Evolutionary conservation across 2,797 vertebrate species (phyloP).

Genomic region (Hybognathus amarus): DNA sequence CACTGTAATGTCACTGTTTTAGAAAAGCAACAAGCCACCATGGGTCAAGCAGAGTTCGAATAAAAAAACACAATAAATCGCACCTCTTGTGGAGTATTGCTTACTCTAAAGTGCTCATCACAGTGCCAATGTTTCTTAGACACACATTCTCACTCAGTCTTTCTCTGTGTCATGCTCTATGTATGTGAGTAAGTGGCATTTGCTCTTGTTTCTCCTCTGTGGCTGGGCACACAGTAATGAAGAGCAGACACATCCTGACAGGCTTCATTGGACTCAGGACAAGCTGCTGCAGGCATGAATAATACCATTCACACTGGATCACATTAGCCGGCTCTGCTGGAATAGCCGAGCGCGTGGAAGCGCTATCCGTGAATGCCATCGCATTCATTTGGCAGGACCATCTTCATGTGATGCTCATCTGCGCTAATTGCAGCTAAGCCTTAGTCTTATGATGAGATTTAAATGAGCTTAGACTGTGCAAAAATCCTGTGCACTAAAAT

Average conservation of each 20-base stretch:
- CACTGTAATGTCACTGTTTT: neutral
- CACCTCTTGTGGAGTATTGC: neutral
- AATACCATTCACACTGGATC: constrained; percentile 29
- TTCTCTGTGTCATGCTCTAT: constrained; percentile 40
- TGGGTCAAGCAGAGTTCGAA: neutral
- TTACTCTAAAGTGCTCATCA: constrained; percentile 14
- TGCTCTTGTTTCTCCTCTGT: constrained; percentile 37
- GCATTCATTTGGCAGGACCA: constrained; percentile 40
- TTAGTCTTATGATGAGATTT: constrained; percentile 26
- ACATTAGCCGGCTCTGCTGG: constrained; percentile 42
- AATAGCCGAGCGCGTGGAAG: constrained; percentile 10
- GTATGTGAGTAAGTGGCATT: constrained; percentile 45
- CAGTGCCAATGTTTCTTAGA: neutral
- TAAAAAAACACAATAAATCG: neutral
- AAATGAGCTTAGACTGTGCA: constrained; percentile 29
- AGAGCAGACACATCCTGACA: constrained; percentile 47
- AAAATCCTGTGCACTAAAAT: constrained; percentile 37
- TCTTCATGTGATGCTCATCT: constrained; percentile 24
- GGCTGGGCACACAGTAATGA: constrained; percentile 49
- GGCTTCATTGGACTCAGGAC: constrained; percentile 35
- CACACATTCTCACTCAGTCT: constrained; percentile 7
- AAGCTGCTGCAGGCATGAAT: constrained; percentile 31
- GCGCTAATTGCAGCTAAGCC: constrained; percentile 52
- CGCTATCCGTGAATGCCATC: constrained; percentile 16
- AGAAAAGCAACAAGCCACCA: constrained; percentile 1